Evolutionary conservation across 2,113 vertebrate species (phyloP).

Genomic region (Uria aalge): DNA sequence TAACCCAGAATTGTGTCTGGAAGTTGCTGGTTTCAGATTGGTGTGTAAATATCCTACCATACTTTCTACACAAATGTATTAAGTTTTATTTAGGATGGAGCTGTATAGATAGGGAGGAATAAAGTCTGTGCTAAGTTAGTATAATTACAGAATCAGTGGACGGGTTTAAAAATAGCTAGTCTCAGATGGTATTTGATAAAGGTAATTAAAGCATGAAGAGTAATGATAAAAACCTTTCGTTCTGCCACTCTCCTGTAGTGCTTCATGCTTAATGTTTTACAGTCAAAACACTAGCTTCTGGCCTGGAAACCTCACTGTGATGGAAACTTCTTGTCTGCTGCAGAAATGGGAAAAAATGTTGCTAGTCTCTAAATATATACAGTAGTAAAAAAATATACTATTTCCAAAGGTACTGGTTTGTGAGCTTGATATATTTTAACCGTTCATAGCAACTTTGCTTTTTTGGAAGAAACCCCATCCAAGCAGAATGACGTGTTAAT

Average conservation of each 20-base stretch:
- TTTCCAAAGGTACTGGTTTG: neutral
- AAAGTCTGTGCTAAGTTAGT: slow-evolving; percentile 63
- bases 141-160: slow-evolving; percentile 66
- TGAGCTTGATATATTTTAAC: neutral
- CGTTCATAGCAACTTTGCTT: neutral
- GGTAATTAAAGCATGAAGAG: slow-evolving; percentile 74
- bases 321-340: neutral
- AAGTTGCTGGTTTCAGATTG: slow-evolving; percentile 10
- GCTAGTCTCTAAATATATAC: neutral
- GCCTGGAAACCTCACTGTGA: slow-evolving; percentile 4
- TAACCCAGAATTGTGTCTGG: neutral
- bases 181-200: slow-evolving; percentile 68
- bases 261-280: slow-evolving; percentile 32
- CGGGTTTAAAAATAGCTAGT: slow-evolving; percentile 73
- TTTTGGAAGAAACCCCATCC: neutral
- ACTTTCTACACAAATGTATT: neutral
- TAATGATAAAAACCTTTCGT: slow-evolving; percentile 63
- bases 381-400: neutral
- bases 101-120: slow-evolving; percentile 39
- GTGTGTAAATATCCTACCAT: neutral
- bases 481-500: neutral
- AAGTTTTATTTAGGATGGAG: slow-evolving; percentile 34
- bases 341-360: neutral
- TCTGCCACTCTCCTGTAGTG: slow-evolving; percentile 37
- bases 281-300: neutral